phyloP scores from a whole-genome alignment of 2,888 invertebrate genomes.

The Timandra comae region DNA sequence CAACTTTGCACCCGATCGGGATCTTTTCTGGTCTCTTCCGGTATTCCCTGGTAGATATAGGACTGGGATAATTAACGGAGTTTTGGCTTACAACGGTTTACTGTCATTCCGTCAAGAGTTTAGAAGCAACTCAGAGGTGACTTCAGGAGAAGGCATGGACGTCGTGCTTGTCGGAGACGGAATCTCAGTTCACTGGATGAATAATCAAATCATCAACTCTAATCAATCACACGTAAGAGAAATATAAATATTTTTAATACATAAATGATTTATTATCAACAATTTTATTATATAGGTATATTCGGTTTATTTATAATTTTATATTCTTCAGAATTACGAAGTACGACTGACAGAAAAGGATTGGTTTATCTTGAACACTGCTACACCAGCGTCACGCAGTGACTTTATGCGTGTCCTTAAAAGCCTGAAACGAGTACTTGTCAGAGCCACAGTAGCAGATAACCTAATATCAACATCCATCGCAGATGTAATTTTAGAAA shows the following conservation, averaged over 20 bases:
- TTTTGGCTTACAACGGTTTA: slow-evolving; percentile 92
- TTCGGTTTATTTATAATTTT: too few relatives aligned
- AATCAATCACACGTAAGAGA: slow-evolving; percentile 77
- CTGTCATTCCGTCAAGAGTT: slow-evolving; percentile 85
- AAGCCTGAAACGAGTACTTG: slow-evolving; percentile 87
- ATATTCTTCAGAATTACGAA: slow-evolving; percentile 79
- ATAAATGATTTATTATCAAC: too few relatives aligned
- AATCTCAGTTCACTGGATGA: slow-evolving; percentile 85
- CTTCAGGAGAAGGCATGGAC: slow-evolving; percentile 82
- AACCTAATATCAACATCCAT: slow-evolving; percentile 81
- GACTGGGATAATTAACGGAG: slow-evolving; percentile 80
- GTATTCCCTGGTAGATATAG: slow-evolving; percentile 57
- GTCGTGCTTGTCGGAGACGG: slow-evolving; percentile 88
- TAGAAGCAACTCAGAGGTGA: slow-evolving; percentile 64
- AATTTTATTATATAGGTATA: too few relatives aligned
- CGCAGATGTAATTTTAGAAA: slow-evolving; percentile 91
- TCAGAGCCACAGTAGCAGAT: slow-evolving; percentile 83
- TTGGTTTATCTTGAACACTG: slow-evolving; percentile 72
- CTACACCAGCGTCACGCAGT: slow-evolving; percentile 76
- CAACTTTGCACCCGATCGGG: slow-evolving; percentile 36
- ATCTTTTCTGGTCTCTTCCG: slow-evolving; percentile 64
- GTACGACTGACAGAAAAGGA: slow-evolving; percentile 80
- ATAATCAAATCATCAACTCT: slow-evolving; percentile 71
- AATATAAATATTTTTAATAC: background rate
- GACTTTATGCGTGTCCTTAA: slow-evolving; percentile 91